Evolutionary conservation across 2,888 invertebrate genomes (phyloP).

Genomic region (Caenorhabditis panamensis): DNA sequence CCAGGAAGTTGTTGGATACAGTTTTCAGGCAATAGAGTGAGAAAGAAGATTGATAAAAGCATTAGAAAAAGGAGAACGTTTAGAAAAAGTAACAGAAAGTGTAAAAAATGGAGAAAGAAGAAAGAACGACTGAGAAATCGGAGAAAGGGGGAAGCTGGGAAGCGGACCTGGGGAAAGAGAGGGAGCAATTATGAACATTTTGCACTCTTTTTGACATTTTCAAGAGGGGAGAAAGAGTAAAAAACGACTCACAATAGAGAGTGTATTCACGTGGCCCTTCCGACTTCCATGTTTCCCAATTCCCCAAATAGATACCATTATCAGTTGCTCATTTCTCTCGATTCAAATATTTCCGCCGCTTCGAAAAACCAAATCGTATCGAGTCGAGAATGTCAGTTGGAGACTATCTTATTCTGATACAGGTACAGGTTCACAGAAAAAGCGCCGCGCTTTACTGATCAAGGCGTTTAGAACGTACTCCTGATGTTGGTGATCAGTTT

Average conservation of each 20-base stretch:
- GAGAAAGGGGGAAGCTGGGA: neutral
- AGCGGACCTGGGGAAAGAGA: neutral
- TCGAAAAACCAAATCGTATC: too few relatives aligned
- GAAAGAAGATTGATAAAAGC: conserved; percentile 10
- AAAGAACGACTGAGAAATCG: conserved; percentile 9
- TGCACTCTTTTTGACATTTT: conserved; percentile 36
- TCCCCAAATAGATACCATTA: too few relatives aligned
- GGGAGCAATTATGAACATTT: conserved; percentile 45
- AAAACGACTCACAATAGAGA: neutral
- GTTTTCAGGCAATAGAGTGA: neutral
- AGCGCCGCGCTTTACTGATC: too few relatives aligned
- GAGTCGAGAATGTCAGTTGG: conserved; percentile 19
- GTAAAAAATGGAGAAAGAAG: neutral
- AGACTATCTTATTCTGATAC: conserved; percentile 45
- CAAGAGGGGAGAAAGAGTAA: conserved; percentile 3
- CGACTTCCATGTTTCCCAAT: too few relatives aligned
- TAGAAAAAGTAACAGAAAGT: neutral
- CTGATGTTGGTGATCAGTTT: conserved; percentile 14
- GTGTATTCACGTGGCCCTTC: too few relatives aligned
- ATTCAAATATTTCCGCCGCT: too few relatives aligned
- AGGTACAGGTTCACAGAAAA: conserved; percentile 10
- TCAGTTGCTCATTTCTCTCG: too few relatives aligned
- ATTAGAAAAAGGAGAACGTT: neutral
- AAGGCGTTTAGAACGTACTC: conserved; percentile 26
- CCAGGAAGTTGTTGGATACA: conserved; percentile 32